These are phyloP conservation scores for Sapayoa aenigma DNA, from an alignment of 2,113 vertebrate genomes.

Conservation along the genomic window DNA sequence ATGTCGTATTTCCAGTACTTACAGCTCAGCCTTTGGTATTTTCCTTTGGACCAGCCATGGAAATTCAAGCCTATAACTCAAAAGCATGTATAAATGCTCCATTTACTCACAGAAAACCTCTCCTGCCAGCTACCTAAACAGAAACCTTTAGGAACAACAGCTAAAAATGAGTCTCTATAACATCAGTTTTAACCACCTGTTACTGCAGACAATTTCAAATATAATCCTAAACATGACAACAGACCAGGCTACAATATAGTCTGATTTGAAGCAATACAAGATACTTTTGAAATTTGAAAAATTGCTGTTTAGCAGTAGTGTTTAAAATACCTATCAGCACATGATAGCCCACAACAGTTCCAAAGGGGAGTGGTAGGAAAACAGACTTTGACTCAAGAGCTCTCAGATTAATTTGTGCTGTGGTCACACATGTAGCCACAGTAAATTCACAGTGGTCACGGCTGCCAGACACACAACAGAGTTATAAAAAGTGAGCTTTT, in stretches of 20 bases:
- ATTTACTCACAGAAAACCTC: constrained; percentile 37
- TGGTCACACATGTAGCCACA: constrained; percentile 32
- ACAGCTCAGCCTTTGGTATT: constrained; percentile 39
- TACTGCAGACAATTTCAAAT: neutral
- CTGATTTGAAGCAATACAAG: neutral
- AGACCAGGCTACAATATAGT: neutral
- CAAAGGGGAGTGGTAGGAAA: neutral
- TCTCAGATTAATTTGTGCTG: constrained; percentile 38
- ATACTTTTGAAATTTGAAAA: neutral
- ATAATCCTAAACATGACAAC: neutral
- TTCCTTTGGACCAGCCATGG: constrained; percentile 28
- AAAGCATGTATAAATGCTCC: constrained; percentile 36
- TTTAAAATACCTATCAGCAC: neutral
- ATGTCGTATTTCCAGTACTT: constrained; percentile 51
- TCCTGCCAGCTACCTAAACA: constrained; percentile 20
- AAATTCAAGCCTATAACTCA: constrained; percentile 25
- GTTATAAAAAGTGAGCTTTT: constrained; percentile 33
- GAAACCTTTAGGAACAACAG: constrained; percentile 15
- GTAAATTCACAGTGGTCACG: constrained; percentile 37
- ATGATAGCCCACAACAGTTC: neutral
- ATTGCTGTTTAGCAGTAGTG: neutral
- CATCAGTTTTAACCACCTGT: neutral
- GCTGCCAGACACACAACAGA: neutral
- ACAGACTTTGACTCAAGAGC: neutral
- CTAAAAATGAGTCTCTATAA: neutral